phyloP scores from a whole-genome alignment of 2,113 vertebrate genomes.

The Colossoma macropomum region DNA sequence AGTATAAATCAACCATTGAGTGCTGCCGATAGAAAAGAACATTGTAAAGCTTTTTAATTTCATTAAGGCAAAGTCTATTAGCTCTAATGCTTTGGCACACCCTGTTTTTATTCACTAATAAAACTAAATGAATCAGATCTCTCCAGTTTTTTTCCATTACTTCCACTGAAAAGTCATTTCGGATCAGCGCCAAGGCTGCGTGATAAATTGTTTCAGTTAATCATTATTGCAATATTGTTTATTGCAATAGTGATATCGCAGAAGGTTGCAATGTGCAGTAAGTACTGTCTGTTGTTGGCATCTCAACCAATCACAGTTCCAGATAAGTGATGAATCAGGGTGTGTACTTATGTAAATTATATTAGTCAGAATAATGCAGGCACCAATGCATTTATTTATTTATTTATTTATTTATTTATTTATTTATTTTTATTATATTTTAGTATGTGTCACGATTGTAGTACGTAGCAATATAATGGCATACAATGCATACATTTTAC shows the following conservation, averaged over 20 bases:
- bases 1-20: slow-evolving; percentile 33
- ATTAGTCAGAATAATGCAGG: no score
- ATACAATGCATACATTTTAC: no score
- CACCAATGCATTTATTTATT: no score
- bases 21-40: slow-evolving; percentile 32
- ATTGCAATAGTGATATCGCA: neutral
- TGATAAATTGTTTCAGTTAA: neutral
- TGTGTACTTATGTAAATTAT: no score
- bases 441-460: no score
- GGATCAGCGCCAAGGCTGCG: slow-evolving; percentile 8
- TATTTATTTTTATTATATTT: no score
- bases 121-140: slow-evolving; percentile 41
- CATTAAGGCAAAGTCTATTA: slow-evolving; percentile 36
- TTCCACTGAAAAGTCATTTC: slow-evolving; percentile 24
- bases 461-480: no score
- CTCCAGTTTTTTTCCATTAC: slow-evolving; percentile 28
- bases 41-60: slow-evolving; percentile 49
- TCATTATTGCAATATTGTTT: neutral
- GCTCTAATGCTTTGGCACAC: slow-evolving; percentile 40
- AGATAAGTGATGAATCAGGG: no score
- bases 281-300: no score
- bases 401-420: no score
- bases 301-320: no score
- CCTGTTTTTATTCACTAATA: slow-evolving; percentile 39
- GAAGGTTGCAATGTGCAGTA: neutral